Base-by-base conservation (phyloP, 1,140 invertebrate genomes). In the Drosophila seguyi region DNA sequence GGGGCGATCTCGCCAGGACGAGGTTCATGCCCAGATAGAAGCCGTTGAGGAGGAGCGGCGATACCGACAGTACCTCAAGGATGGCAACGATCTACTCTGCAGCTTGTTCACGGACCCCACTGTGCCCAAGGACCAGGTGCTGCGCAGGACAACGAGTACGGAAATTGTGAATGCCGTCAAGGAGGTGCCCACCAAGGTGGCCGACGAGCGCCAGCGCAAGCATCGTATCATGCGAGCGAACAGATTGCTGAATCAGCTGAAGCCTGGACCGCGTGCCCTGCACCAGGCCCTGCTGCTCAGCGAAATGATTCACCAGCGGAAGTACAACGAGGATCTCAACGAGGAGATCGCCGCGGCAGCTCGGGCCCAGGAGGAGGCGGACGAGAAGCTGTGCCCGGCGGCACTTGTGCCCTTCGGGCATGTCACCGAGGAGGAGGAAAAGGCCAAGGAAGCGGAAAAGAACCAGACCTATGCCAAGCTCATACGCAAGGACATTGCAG, bases 31-130 rank as follows among this genome's bases (percentile, higher is more conserved):
- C 8, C 42, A 62, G 16, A 1, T 74, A 61, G 66, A 59, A 27
- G 68, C 69, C 4, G n/a, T 83, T 0, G 81, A 88, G 45, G 91
- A 92, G 58, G 87, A 88, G 42, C 81, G 71, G 3, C 47, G 66
- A 0, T 86, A 83, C 27, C 61, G 50, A 8, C 78, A 88, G 56
- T 87, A 91, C 27, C 77, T 92, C 0, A 85, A 78, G 36, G 73
- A 91, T 11, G 91, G 84, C 31, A 79, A 72, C 50, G 84, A 81
- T 20, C 57, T 75, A 0, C 55, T 92, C 3, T 58, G 79, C 13
- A 72, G 72, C 14, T 20, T 48, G 0, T 92, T 92, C n/a, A 58
- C 53, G 0, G 82, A 87, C n/a, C 48, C 66, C 66, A 45, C 53
- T 0, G 34, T 47, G 29, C 38, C 13, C n/a, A 42, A 50, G 4